phyloP scores from a whole-genome alignment of 2,888 invertebrate genomes.

The Sphaerophoria taeniata region DNA sequence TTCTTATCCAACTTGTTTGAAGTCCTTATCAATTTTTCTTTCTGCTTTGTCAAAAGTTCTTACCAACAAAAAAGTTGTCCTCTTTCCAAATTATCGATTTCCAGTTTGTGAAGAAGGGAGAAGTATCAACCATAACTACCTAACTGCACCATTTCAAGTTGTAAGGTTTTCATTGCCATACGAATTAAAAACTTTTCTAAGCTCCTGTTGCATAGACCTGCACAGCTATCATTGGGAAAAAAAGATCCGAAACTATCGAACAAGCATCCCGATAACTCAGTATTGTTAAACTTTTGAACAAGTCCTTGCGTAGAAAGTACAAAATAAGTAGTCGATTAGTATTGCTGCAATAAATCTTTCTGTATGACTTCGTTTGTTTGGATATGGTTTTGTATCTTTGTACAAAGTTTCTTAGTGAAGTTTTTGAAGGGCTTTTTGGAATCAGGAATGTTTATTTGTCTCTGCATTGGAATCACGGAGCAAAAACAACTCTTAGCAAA shows the following conservation, averaged over 20 bases:
- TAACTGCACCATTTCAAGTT: too few relatives aligned
- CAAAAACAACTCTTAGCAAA: conserved; percentile 7
- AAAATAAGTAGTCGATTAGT: conserved; percentile 62
- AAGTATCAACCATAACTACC: too few relatives aligned
- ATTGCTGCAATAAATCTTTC: conserved; percentile 63
- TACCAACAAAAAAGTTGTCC: too few relatives aligned
- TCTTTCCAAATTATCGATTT: too few relatives aligned
- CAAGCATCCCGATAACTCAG: not conserved
- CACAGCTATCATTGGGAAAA: not conserved
- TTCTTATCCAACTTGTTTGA: too few relatives aligned
- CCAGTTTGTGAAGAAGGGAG: too few relatives aligned
- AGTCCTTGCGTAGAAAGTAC: conserved; percentile 28
- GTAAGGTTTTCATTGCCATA: too few relatives aligned
- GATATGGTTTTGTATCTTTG: too few relatives aligned
- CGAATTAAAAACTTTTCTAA: too few relatives aligned
- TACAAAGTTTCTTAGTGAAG: conserved; percentile 34
- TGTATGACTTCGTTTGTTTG: conserved; percentile 46
- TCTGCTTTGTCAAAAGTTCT: too few relatives aligned
- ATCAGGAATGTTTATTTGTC: not conserved
- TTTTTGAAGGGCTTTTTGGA: conserved; percentile 33
- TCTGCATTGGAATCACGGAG: conserved; percentile 3
- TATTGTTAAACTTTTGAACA: conserved; percentile 30
- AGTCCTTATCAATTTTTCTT: too few relatives aligned
- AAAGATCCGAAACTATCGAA: not conserved
- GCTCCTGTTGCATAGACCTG: conserved; percentile 50